A percentile compares a stretch with the other conserved stretches of the same genome.
phyloP scores from a whole-genome alignment of 2,797 vertebrate genomes.

The Tadarida brasiliensis region DNA sequence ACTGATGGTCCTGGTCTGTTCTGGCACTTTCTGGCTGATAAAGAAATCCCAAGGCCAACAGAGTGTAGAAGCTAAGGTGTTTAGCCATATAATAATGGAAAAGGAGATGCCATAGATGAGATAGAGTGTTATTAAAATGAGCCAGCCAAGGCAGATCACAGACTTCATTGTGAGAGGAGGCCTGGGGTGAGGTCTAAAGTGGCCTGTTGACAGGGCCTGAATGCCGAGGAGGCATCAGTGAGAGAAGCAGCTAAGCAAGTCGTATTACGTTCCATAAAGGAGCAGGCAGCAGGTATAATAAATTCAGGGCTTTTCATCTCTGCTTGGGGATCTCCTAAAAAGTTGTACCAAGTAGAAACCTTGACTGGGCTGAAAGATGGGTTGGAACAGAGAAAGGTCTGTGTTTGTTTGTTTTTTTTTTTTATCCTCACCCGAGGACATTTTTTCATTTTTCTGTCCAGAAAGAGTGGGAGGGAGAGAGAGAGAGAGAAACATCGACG shows the following conservation, averaged over 20 bases:
- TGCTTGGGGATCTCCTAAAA: background rate
- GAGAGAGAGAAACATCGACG: too few species aligned
- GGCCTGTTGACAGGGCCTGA: background rate
- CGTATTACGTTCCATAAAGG: constrained; percentile 1
- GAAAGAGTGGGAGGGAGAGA: too few species aligned
- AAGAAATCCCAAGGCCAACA: background rate
- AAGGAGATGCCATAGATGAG: background rate
- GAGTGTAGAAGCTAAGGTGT: background rate
- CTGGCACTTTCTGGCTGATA: background rate
- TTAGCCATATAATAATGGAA: background rate
- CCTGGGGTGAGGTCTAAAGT: background rate
- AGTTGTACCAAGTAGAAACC: background rate
- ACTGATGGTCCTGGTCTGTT: background rate
- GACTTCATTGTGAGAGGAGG: constrained; percentile 32
- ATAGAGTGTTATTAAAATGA: background rate
- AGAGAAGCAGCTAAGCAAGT: constrained; percentile 46
- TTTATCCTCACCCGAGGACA: too few species aligned
- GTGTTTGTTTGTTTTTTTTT: too few species aligned
- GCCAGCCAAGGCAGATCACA: background rate
- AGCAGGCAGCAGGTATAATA: background rate
- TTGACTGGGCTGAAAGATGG: background rate
- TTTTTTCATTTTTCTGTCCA: too few species aligned
- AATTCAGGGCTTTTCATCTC: background rate
- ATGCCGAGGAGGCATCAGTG: background rate
- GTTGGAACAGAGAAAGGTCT: background rate